These are phyloP conservation scores for Betta splendens DNA, from an alignment of 2,797 vertebrate species.

Conservation along the genomic window DNA sequence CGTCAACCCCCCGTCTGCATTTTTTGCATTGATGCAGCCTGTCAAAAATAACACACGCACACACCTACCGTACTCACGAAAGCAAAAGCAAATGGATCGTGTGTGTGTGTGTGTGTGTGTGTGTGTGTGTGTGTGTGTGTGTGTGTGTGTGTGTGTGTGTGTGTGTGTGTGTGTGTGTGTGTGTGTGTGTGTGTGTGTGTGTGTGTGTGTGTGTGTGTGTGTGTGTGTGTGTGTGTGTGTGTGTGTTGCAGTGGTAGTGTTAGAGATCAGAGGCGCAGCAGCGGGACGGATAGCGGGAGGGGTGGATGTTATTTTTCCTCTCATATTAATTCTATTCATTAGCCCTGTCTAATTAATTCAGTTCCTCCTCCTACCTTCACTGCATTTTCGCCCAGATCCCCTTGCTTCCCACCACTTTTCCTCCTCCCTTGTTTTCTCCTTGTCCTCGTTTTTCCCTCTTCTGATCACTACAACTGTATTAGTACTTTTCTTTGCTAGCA, in stretches of 20 bases:
- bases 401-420: conserved; percentile 6
- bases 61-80: conserved; percentile 40
- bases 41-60: conserved; percentile 59
- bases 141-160: conserved; percentile 41
- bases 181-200: conserved; percentile 41
- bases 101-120: conserved; percentile 41
- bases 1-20: conserved; percentile 43
- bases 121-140: conserved; percentile 41
- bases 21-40: conserved; percentile 62
- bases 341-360: conserved; percentile 73
- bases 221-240: conserved; percentile 42
- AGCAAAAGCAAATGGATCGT: conserved; percentile 57
- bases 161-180: conserved; percentile 41
- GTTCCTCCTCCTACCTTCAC: conserved; percentile 46
- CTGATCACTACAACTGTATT: conserved; percentile 52
- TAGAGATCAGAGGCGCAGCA: conserved; percentile 67
- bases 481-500: background rate
- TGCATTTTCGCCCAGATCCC: conserved; percentile 32
- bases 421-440: background rate
- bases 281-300: conserved; percentile 52
- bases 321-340: conserved; percentile 76
- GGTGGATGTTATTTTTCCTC: conserved; percentile 55
- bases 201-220: conserved; percentile 41
- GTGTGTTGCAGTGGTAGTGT: conserved; percentile 48
- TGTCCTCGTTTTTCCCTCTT: conserved; percentile 11